Base-by-base conservation (phyloP, 1,140 invertebrate species). In the Plodia interpunctella region DNA sequence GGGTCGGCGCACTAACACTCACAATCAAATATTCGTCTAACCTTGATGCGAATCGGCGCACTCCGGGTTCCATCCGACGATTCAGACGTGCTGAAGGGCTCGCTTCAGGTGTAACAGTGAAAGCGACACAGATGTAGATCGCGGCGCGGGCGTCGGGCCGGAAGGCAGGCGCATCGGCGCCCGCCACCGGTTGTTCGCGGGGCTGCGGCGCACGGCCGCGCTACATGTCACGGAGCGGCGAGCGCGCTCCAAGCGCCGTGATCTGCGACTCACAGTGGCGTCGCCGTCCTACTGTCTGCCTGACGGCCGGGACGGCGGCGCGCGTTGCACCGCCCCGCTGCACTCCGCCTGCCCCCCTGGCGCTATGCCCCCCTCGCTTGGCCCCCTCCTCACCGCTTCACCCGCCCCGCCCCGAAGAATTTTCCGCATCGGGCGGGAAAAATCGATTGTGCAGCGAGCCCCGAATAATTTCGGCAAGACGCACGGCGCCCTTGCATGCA, bases 11-110 rank as follows among this genome's bases (percentile, higher is more conserved):
- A 83, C 80, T 69, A 82, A 80, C 85, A 88, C 83, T 86, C 83
- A 88, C 83, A 79, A 72, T 83, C 77, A 86, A 85, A 86, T 83
- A 80, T 83, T 78, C 78, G 74, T 80, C 85, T 88, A 86, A 88
- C 84, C 84, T 87, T 87, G 81, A 84, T 87, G 84, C 84, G 84
- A 84, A 86, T 88, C 76, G 84, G 80, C 78, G 85, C 85, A 86
- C 83, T 88, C 83, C 77, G 81, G 85, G 81, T 84, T 84, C 84
- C 84, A 87, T 87, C 81, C 82, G 84, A 81, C 82, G 83, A 74
- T 72, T 77, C 78, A 74, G 80, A 80, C 76, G 77, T 80, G 81
- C 76, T 70, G 79, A 81, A 79, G 79, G 79, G 80, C 74, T 83
- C 75, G 76, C 74, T 83, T 79, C 77, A 79, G 80, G 78, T 73